A percentile compares a stretch with the other conserved stretches of the same genome.
phyloP scores from a whole-genome alignment of 2,888 invertebrate genomes.

The Epiblema foenella region DNA sequence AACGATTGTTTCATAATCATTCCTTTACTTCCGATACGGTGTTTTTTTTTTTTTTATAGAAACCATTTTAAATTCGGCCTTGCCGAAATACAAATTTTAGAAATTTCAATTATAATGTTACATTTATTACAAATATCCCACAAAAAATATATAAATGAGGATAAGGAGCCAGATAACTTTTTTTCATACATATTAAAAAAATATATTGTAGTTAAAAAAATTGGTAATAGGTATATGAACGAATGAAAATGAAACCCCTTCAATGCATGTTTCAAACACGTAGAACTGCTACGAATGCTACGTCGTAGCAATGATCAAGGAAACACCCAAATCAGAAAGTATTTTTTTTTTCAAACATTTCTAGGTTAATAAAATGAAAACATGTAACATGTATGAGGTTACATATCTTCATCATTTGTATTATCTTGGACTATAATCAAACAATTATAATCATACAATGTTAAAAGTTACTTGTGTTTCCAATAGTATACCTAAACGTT shows the following conservation, averaged over 20 bases:
- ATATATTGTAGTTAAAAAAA: too few species aligned
- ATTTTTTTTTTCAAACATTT: neutral
- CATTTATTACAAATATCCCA: neutral
- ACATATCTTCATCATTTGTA: too few species aligned
- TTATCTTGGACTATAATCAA: neutral
- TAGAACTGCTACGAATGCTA: slow-evolving; percentile 25
- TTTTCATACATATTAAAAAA: too few species aligned
- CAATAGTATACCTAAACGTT: too few species aligned
- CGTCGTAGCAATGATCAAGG: slow-evolving; percentile 12
- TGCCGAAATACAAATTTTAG: slow-evolving; percentile 69
- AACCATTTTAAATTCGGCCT: slow-evolving; percentile 48
- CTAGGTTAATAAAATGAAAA: neutral
- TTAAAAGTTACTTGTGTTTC: too few species aligned
- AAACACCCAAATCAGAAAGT: neutral
- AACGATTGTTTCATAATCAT: slow-evolving; percentile 83
- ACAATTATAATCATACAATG: neutral
- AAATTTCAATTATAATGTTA: neutral
- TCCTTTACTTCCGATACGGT: slow-evolving; percentile 74
- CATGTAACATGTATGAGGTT: too few species aligned
- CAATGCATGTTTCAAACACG: neutral
- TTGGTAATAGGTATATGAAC: too few species aligned
- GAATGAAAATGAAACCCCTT: too few species aligned
- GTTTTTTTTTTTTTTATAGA: slow-evolving; percentile 51
- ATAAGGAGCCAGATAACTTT: too few species aligned
- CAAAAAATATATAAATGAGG: too few species aligned